Percentiles rank a stretch among this genome's conserved stretches.
These are phyloP conservation scores for Macropus fuliginosus DNA, from an alignment of 2,797 vertebrate species.

Conservation along the genomic window DNA sequence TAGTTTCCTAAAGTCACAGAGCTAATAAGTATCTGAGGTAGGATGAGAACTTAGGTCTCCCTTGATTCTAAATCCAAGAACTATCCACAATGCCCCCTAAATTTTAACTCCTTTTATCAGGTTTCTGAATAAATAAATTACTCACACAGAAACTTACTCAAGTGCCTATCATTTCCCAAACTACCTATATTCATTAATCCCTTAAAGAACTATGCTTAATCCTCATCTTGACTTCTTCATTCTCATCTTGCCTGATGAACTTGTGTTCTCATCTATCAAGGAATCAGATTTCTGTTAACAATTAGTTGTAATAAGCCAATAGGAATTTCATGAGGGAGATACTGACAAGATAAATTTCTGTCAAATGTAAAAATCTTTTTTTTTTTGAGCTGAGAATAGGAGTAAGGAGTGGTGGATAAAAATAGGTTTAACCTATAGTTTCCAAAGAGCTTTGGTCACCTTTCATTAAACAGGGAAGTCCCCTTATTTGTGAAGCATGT, in stretches of 20 bases:
- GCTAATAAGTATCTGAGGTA: neutral
- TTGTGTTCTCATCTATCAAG: neutral
- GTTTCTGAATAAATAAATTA: neutral
- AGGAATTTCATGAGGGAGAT: neutral
- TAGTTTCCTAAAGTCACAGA: neutral
- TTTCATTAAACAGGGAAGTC: neutral
- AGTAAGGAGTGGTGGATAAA: neutral
- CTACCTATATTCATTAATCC: neutral
- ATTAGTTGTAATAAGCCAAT: fast-evolving
- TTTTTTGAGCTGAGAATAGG: neutral
- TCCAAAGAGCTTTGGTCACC: neutral
- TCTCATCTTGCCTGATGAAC: neutral
- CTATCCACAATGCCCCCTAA: neutral
- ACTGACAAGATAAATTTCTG: neutral
- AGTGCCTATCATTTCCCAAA: neutral
- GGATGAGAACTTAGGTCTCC: neutral
- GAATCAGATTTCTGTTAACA: neutral
- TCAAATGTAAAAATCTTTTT: neutral
- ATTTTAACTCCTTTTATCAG: neutral
- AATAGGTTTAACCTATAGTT: neutral
- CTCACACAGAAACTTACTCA: neutral
- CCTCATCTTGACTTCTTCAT: neutral
- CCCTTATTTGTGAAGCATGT: neutral
- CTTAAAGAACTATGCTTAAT: neutral
- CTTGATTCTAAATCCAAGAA: neutral